Evolutionary conservation across 2,888 invertebrate genomes (phyloP).

Genomic region (Cyclophora albipunctata): DNA sequence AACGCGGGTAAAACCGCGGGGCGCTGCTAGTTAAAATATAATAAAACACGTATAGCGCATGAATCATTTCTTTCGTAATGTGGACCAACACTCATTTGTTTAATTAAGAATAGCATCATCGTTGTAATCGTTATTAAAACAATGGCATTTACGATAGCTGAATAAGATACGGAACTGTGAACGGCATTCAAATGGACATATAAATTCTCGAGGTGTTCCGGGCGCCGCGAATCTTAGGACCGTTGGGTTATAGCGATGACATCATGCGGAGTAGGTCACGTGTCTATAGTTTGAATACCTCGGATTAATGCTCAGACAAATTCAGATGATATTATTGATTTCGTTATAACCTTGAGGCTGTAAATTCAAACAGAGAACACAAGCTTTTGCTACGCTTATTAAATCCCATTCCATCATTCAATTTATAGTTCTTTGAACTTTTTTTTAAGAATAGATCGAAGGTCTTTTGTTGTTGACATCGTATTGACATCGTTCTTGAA

Average conservation of each 20-base stretch:
- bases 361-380: slow-evolving; percentile 13
- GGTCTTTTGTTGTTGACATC: too few relatives aligned
- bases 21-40: background rate
- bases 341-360: slow-evolving; percentile 10
- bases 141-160: background rate
- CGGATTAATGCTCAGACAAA: slow-evolving; percentile 19
- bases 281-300: slow-evolving; percentile 24
- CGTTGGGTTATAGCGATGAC: slow-evolving; percentile 32
- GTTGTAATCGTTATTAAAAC: background rate
- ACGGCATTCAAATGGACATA: slow-evolving; percentile 3
- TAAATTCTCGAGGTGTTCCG: slow-evolving; percentile 22
- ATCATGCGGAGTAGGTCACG: slow-evolving; percentile 27
- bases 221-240: slow-evolving; percentile 32
- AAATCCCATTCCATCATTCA: too few relatives aligned
- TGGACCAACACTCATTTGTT: background rate
- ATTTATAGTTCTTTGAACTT: too few relatives aligned
- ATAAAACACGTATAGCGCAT: background rate
- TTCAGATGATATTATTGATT: slow-evolving; percentile 19
- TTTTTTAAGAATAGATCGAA: too few relatives aligned
- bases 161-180: background rate
- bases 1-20: too few relatives aligned
- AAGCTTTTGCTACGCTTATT: slow-evolving; percentile 5
- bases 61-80: background rate
- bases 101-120: background rate
- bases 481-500: too few relatives aligned